These are phyloP conservation scores for Neoniphon sammara DNA, from an alignment of 2,797 vertebrate species.

Conservation along the genomic window DNA sequence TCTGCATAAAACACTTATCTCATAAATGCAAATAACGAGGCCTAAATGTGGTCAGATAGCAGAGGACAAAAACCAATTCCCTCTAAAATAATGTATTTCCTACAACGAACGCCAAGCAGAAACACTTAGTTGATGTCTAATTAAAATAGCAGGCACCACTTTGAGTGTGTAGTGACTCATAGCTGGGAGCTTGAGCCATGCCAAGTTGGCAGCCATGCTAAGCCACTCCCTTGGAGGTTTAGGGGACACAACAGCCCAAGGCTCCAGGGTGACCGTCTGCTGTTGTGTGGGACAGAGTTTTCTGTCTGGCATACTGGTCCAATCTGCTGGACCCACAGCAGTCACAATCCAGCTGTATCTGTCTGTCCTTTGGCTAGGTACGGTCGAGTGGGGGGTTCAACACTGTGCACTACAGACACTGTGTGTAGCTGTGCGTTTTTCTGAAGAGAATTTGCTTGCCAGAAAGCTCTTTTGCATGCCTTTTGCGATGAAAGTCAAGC, in stretches of 20 bases:
- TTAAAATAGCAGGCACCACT: conserved; percentile 43
- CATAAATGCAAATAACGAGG: not conserved
- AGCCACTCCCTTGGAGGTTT: conserved; percentile 43
- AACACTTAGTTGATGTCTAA: conserved; percentile 31
- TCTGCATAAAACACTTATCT: conserved; percentile 35
- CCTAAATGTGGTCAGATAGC: not conserved
- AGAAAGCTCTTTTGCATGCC: conserved; percentile 11
- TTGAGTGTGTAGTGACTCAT: conserved; percentile 52
- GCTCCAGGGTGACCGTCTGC: conserved; percentile 24
- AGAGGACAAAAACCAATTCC: conserved; percentile 13
- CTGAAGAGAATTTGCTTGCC: not conserved
- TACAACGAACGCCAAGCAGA: conserved; percentile 5
- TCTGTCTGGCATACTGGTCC: conserved; percentile 49
- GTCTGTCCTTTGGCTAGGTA: conserved; percentile 40
- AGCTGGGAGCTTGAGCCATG: conserved; percentile 33
- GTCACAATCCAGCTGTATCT: conserved; percentile 26
- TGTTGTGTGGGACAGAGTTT: conserved; percentile 39
- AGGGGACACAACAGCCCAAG: conserved; percentile 7
- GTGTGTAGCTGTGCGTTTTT: not conserved
- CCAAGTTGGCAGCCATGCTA: conserved; percentile 38
- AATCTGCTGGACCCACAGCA: conserved; percentile 30
- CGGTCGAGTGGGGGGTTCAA: conserved; percentile 9
- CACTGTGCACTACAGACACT: not conserved
- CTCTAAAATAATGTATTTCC: conserved; percentile 42
- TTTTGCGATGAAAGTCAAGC: conserved; percentile 19